Evolutionary conservation across 2,113 vertebrate species (phyloP), one percentile per base, ranked within the genome.

Genomic region (Cyanoliseus patagonus): DNA sequence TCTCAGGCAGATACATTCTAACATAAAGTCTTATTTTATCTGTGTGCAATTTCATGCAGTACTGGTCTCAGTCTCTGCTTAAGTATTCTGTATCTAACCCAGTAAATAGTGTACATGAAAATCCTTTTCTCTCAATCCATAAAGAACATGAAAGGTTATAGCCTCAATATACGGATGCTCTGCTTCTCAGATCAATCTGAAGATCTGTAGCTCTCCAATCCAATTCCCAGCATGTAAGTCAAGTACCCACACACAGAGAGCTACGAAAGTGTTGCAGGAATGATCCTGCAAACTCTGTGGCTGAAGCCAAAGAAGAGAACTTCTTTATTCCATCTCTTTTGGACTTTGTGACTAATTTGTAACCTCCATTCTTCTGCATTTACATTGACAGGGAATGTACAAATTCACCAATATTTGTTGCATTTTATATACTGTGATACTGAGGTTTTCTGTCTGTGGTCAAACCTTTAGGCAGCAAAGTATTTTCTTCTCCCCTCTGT

Each of bases 201-300:
- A 15, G n/a, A 37, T 4, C 2, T 78, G 87, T 4, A 53, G 64
- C 31, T 74, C 77, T 73, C 67, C 90, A 44, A 20, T 31, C 39
- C 79, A 74, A 19, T 42, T 86, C 86, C n/a, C 73, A 75, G 64
- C 25, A 7, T 46, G 37, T 49, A 49, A 77, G 31, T 16, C 73
- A 80, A 66, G 25, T 63, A 72, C 16, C 47, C n/a, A 1, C 63
- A 42, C 3, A 2, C 72, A 6, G 14, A 3, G 14, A 53, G n/a
- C 18, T 57, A 74, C 25, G 5, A 2, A 67, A 59, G 25, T 7
- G 18, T 46, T 63, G 23, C 0, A 0, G 62, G 28, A 70, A 14
- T 41, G 41, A 41, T 70, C 41, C 88, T 27, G 10, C 33, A 53
- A 49, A 27, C 46, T 22, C 47, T 17, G 53, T 18, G 42, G 19